A percentile compares a stretch with the other conserved stretches of the same genome.
These are phyloP conservation scores for Auanema sp. DNA, from an alignment of 2,888 invertebrate genomes.

Conservation along the genomic window DNA sequence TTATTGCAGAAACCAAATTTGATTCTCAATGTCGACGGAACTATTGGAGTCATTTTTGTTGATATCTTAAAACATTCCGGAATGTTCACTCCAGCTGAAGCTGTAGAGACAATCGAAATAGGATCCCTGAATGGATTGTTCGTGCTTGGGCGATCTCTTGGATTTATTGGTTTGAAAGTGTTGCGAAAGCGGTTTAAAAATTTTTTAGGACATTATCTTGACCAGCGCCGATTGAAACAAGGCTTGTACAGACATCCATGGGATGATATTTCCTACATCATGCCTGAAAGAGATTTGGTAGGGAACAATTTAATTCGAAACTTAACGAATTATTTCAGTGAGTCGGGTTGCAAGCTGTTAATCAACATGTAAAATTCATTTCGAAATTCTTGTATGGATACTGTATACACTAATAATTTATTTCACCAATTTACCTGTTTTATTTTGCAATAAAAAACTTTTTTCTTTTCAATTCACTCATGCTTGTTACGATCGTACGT, in stretches of 20 bases:
- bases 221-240: constrained; percentile 96
- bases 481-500: too few species aligned
- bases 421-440: too few species aligned
- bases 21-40: constrained; percentile 97
- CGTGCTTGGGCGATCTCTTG: constrained; percentile 95
- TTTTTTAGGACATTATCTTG: constrained; percentile 83
- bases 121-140: constrained; percentile 97
- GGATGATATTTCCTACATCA: constrained; percentile 93
- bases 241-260: constrained; percentile 98
- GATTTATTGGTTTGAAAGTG: constrained; percentile 80
- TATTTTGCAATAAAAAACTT: too few species aligned
- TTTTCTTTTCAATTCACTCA: too few species aligned
- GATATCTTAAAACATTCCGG: constrained; percentile 83
- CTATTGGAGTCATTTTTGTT: constrained; percentile 95
- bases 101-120: constrained; percentile 93
- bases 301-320: background rate
- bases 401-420: too few species aligned
- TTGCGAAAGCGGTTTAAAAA: background rate
- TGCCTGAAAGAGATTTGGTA: constrained; percentile 71
- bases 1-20: constrained; percentile 91
- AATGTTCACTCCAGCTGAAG: constrained; percentile 77
- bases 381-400: too few species aligned
- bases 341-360: too few species aligned
- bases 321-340: too few species aligned
- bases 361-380: too few species aligned